Evolutionary conservation across 2,113 vertebrate genomes (phyloP).

Genomic region (Geococcyx californianus): DNA sequence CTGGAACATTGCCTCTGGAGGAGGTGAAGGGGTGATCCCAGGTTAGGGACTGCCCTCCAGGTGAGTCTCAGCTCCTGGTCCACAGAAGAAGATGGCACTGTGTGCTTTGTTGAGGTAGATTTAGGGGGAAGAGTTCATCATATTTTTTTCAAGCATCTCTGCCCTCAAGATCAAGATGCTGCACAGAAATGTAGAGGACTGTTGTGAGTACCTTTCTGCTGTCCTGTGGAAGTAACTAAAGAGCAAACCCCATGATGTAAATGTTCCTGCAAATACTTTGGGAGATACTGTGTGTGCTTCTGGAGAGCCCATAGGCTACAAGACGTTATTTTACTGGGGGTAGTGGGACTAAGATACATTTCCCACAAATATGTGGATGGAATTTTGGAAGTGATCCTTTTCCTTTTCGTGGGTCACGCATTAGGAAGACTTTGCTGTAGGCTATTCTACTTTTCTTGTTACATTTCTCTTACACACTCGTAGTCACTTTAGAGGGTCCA

Average conservation of each 20-base stretch:
- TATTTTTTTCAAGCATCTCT: not conserved
- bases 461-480: not conserved
- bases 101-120: not conserved
- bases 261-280: not conserved
- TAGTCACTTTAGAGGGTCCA: not conserved
- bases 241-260: not conserved
- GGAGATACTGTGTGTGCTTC: not conserved
- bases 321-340: not conserved
- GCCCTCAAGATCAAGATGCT: not conserved
- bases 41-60: not conserved
- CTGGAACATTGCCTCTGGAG: not conserved
- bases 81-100: not conserved
- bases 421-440: not conserved
- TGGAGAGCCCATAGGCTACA: not conserved
- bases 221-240: not conserved
- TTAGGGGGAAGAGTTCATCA: rapidly evolving
- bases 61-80: not conserved
- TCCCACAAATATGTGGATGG: not conserved
- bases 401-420: not conserved
- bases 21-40: not conserved
- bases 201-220: not conserved
- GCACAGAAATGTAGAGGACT: not conserved
- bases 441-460: not conserved
- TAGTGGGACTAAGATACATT: not conserved
- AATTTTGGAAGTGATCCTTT: not conserved